Evolutionary conservation across 1,140 invertebrate genomes (phyloP).

Genomic region (Drosophila sp.): DNA sequence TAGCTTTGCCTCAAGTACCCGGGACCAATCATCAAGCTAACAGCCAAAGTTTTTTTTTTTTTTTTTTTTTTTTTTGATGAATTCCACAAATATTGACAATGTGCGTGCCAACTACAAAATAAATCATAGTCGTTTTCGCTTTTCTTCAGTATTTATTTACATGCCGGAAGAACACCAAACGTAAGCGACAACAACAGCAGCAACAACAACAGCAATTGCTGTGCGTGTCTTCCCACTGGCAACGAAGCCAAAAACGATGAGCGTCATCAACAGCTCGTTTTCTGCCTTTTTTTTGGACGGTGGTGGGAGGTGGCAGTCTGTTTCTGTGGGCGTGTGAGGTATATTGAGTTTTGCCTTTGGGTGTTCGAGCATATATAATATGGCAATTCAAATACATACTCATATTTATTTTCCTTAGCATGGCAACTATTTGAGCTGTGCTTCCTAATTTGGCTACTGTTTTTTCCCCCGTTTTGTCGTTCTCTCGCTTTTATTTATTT

Average conservation of each 20-base stretch:
- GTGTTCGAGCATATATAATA: slow-evolving; percentile 50
- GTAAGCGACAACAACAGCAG: slow-evolving; percentile 36
- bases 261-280: slow-evolving; percentile 75
- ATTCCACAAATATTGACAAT: slow-evolving; percentile 82
- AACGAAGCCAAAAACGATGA: slow-evolving; percentile 51
- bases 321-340: slow-evolving; percentile 22
- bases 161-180: slow-evolving; percentile 75
- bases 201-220: slow-evolving; percentile 19
- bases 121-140: slow-evolving; percentile 75
- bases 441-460: slow-evolving; percentile 27
- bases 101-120: slow-evolving; percentile 79
- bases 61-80: slow-evolving; percentile 67
- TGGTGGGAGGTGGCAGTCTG: neutral
- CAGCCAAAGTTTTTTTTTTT: slow-evolving; percentile 43
- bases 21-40: slow-evolving; percentile 23
- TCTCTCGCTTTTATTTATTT: neutral
- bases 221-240: slow-evolving; percentile 44
- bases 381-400: slow-evolving; percentile 63
- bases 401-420: slow-evolving; percentile 56
- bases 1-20: slow-evolving; percentile 42
- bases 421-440: slow-evolving; percentile 60
- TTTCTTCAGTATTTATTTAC: slow-evolving; percentile 77
- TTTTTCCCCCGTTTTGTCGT: neutral
- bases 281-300: neutral
- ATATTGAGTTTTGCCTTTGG: slow-evolving; percentile 41